Conservation (phyloP, 2,113 vertebrate genomes). For the Pachypanchax playfairii region DNA sequence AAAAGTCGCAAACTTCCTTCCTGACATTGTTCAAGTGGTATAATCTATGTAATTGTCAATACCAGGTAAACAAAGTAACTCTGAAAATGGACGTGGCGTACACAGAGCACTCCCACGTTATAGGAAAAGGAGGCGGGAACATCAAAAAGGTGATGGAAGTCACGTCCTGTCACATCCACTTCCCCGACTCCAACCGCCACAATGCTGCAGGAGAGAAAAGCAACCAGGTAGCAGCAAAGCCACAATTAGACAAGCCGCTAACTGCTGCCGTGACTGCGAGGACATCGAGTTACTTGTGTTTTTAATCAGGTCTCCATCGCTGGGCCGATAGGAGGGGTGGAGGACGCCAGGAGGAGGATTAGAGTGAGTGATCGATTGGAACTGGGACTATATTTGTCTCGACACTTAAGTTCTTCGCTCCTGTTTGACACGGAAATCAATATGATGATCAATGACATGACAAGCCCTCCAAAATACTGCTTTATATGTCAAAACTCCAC, state of each 20-base stretch:
- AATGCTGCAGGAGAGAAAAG: constrained; percentile 79
- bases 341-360: constrained; percentile 79
- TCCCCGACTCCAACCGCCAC: constrained; percentile 84
- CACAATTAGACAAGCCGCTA: background rate
- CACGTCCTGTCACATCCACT: constrained; percentile 84
- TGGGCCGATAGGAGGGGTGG: constrained; percentile 80
- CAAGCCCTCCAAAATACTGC: constrained; percentile 19
- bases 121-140: constrained; percentile 84
- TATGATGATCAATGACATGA: constrained; percentile 43
- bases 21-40: too few relatives aligned
- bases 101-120: constrained; percentile 84
- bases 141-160: constrained; percentile 85
- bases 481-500: constrained; percentile 42
- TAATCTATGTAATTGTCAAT: background rate
- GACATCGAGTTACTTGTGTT: background rate
- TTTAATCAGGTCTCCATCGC: constrained; percentile 79
- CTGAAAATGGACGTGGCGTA: constrained; percentile 84
- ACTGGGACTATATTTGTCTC: constrained; percentile 36
- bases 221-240: constrained; percentile 78
- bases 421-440: constrained; percentile 44
- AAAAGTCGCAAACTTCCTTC: too few relatives aligned
- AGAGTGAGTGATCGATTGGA: constrained; percentile 70
- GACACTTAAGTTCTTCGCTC: constrained; percentile 39
- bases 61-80: constrained; percentile 83
- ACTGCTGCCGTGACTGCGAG: background rate